Evolutionary conservation across 2,797 vertebrate genomes (phyloP), one percentile per base, ranked within the genome.

Genomic region (Adelosebastes latens): DNA sequence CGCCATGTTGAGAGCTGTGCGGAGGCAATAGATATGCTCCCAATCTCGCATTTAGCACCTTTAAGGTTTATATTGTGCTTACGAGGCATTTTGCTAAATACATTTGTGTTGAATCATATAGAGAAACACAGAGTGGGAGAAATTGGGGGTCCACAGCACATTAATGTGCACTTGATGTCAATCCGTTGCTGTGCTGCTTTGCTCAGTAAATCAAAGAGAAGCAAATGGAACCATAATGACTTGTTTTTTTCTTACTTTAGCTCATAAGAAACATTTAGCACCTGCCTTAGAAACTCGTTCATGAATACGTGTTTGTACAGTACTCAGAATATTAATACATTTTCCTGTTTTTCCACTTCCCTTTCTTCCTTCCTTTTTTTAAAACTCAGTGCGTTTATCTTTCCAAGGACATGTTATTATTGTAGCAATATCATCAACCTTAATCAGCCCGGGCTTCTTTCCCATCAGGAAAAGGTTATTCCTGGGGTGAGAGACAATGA

Each of bases 401-500:
- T 53, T 72, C n/a, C 8, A 0, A 60, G 3, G 22, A 49, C 24
- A 34, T 4, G n/a, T 11, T 53, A 31, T 73, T 52, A 56, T 12
- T 61, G 27, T 36, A 42, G 62, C 34, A 72, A 8, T 31, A 20
- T 52, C 14, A 32, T 72, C 12, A 12, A 24, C 20, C 25, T 36
- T 78, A 64, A 75, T 72, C 11, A 81, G 39, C 56, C 4, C 5
- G 16, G 29, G 52, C 52, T 27, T 65, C 12, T 4, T 55, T 53
- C 46, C 36, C 32, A 58, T 73, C 22, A 53, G 65, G 59, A 79
- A 72, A 56, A 60, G 39, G 32, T 79, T 84, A 75, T 72, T 82
- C 76, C 72, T 22, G 68, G 1, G 36, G 69, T 85, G 74, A 13
- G 22, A 55, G 31, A 67, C 68, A 75, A 75, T 62, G 24, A 75